Base-by-base conservation (phyloP, 2,797 vertebrate genomes). In the Petrocephalus schoutedeni region DNA sequence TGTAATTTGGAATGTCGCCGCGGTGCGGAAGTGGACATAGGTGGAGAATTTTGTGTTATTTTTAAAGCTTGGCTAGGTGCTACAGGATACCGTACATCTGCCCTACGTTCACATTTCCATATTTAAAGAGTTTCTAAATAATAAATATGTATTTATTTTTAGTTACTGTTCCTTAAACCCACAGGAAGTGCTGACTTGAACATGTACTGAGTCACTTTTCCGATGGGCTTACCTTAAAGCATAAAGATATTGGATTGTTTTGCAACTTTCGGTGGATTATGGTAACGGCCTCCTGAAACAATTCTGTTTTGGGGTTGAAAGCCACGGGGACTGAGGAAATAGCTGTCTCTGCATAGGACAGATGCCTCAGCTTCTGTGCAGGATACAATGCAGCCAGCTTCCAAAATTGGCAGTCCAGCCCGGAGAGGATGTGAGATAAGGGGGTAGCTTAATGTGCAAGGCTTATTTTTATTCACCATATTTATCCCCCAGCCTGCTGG, bases 361-460 rank as follows among this genome's bases (percentile, higher is more conserved):
- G 91, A 89, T 90, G 87, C 89, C 87, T 91, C 87, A 77, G 84
- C 19, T 89, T 92, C 91, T 87, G 80, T 59, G 89, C 91, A 93
- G 92, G 92, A 95, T 93, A 91, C 77, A 3, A 88, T 74, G 89
- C 90, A 89, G 91, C 88, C 87, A 88, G 64, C 61, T 85, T 92
- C 90, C 91, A 92, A 89, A 92, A 93, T 94, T 94, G 95, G 94
- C 95, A 94, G 87, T 87, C 2, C 88, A 89, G 90, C 87, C 86
- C 56, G 89, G 87, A 91, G 85, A 94, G 94, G 94, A 95, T 94
- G 91, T 95, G 92, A 91, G 92, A 93, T 92, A 90, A 91, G 64
- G 90, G 36, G 53, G 87, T 54, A 84, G 91, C 87, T 89, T 77
- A 92, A 56, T 21, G 61, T 86, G 87, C 51, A 85, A 28, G 54